A percentile compares a stretch with the other conserved stretches of the same genome.
phyloP scores from a whole-genome alignment of 1,140 invertebrate species.

The Caenorhabditis tropicalis region DNA sequence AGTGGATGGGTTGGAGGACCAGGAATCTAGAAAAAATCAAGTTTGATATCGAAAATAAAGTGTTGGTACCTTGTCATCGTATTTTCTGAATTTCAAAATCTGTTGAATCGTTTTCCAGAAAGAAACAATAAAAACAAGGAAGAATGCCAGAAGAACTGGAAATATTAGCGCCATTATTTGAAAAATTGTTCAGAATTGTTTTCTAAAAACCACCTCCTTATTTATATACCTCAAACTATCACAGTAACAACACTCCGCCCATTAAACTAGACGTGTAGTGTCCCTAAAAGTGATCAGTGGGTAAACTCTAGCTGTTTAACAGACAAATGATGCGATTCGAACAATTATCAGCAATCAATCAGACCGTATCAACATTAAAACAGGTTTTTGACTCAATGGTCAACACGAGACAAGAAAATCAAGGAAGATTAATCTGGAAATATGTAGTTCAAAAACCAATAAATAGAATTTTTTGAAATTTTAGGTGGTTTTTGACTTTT shows the following conservation, averaged over 20 bases:
- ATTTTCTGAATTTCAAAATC: neutral
- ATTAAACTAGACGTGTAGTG: neutral
- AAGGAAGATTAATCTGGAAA: too few species aligned
- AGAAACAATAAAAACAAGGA: neutral
- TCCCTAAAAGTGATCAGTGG: neutral
- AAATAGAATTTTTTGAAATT: too few species aligned
- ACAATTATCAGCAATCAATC: neutral
- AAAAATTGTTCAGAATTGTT: neutral
- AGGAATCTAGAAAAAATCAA: neutral
- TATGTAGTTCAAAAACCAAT: too few species aligned
- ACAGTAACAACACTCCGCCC: neutral
- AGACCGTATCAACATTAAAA: neutral
- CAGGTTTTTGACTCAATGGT: too few species aligned
- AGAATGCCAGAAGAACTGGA: neutral
- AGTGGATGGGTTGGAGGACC: neutral
- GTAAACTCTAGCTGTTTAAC: slow-evolving; percentile 15
- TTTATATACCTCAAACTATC: neutral
- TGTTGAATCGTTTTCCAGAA: neutral
- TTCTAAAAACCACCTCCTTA: neutral
- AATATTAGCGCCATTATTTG: neutral
- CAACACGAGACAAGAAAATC: too few species aligned
- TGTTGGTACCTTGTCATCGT: neutral
- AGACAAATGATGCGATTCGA: slow-evolving; percentile 1
- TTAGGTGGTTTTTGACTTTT: too few species aligned
- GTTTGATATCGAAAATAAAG: neutral